Conservation (phyloP, 2,888 invertebrate species). For the Heliconius cydno region DNA sequence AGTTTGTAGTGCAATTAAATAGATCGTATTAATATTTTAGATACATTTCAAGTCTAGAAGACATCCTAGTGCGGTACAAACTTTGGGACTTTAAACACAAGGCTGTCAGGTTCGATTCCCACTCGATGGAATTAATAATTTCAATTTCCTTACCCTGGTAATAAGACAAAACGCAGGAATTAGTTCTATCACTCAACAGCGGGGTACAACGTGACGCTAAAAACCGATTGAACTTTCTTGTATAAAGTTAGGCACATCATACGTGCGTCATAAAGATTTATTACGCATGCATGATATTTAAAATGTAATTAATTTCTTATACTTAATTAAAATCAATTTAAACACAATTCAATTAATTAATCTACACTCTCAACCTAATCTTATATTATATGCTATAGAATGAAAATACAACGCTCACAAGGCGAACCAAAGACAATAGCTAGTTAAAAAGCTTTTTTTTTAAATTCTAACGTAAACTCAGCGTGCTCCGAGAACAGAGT, state of each 20-base stretch:
- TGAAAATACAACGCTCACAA: not conserved
- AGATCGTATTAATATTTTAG: no score
- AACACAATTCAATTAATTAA: not conserved
- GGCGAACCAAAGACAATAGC: not conserved
- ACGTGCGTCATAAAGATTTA: not conserved
- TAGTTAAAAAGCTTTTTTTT: not conserved
- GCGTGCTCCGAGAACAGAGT: slow-evolving; percentile 3
- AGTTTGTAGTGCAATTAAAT: not conserved
- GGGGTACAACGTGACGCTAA: no score
- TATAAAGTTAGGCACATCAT: not conserved
- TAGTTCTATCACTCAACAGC: no score
- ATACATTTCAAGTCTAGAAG: no score
- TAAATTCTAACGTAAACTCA: slow-evolving; percentile 4
- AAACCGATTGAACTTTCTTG: no score
- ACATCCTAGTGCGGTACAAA: no score
- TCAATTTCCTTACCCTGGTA: no score
- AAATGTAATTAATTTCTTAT: not conserved
- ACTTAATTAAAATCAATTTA: not conserved
- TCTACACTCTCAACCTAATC: not conserved
- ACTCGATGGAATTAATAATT: no score
- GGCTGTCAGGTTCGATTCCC: no score
- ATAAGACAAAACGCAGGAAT: no score
- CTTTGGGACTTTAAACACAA: no score
- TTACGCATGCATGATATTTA: no score
- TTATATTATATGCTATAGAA: not conserved